Base-by-base conservation (phyloP, 2,797 vertebrate species). In the Mareca penelope region DNA sequence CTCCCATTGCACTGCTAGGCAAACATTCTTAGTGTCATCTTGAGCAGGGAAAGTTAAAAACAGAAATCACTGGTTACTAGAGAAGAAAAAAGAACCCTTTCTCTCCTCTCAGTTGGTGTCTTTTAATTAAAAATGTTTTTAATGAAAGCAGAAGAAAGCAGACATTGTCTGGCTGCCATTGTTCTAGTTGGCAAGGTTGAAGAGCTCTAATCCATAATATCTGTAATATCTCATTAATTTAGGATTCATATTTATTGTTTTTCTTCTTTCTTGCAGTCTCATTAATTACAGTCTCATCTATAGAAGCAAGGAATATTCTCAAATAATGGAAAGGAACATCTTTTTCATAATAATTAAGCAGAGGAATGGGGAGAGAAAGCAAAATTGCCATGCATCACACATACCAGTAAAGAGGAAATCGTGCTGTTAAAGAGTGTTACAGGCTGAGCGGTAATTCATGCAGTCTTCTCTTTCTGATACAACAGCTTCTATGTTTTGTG, bases 141-240 rank as follows among this genome's bases (percentile, higher is more conserved):
- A 63, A 56, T 52, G 13, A 37, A 40, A 80, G 67, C 29, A 78
- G 65, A 65, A 53, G 15, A 84, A 60, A 84, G 65, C 26, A 61
- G 71, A 69, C 37, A 22, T 60, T 56, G 29, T 69, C 56, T 69
- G 29, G 18, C 53, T 81, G 42, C 57, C 48, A 33, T 70, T 93
- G 35, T 79, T 87, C 42, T 56, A 42, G 31, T 39, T 75, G 88
- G 39, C 63, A 84, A 77, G 46, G 33, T 57, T 75, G 67, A 86
- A 78, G 70, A 59, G 31, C 53, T 70, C 56, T 78, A 78, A 78
- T 91, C 31, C 75, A 15, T 81, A 80, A 42, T 71, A 82, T 77
- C 56, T 89, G 42, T 50, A 89, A 68, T 79, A 76, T 68, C 57
- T 87, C 79, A 87, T 84, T 81, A 93, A 75, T 89, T 83, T 91